Evolutionary conservation across 1,140 invertebrate species (phyloP).

Genomic region (Drosophila malerkotliana): DNA sequence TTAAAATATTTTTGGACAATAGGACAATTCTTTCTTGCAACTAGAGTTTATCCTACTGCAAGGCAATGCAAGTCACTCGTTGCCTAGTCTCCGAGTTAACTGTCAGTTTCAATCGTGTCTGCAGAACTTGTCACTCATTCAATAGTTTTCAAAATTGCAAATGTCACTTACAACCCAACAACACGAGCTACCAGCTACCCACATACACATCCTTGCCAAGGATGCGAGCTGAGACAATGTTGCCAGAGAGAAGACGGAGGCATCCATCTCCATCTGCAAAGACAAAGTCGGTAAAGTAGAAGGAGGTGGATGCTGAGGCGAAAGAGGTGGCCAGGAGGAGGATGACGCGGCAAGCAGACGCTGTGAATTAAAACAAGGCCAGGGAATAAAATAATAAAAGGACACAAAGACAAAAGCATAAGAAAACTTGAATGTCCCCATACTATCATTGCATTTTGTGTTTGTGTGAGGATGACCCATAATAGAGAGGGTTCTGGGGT

Average conservation of each 20-base stretch:
- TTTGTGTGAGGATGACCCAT: conserved; percentile 63
- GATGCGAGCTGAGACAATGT: conserved; percentile 75
- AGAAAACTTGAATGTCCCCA: conserved; percentile 67
- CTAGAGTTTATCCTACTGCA: background rate
- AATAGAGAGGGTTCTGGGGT: conserved; percentile 28
- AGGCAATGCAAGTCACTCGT: conserved; percentile 39
- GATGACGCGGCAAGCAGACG: conserved; percentile 76
- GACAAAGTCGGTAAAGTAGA: conserved; percentile 53
- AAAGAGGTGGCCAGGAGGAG: conserved; percentile 44
- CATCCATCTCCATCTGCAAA: conserved; percentile 30
- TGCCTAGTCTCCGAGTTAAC: conserved; percentile 51
- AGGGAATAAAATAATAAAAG: conserved; percentile 82
- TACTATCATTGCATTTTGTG: background rate
- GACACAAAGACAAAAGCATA: conserved; percentile 79
- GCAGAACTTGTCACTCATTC: conserved; percentile 83
- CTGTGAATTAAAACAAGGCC: conserved; percentile 82
- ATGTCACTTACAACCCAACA: conserved; percentile 81
- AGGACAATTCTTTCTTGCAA: conserved; percentile 21
- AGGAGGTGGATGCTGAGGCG: background rate
- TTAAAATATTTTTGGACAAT: background rate
- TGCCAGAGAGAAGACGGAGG: conserved; percentile 38
- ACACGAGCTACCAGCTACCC: conserved; percentile 32
- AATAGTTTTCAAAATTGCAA: conserved; percentile 84
- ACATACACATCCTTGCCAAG: conserved; percentile 59
- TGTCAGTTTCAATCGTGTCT: conserved; percentile 84